These are phyloP conservation scores for Macheiramphus alcinus DNA, from an alignment of 2,113 vertebrate species.

Conservation along the genomic window DNA sequence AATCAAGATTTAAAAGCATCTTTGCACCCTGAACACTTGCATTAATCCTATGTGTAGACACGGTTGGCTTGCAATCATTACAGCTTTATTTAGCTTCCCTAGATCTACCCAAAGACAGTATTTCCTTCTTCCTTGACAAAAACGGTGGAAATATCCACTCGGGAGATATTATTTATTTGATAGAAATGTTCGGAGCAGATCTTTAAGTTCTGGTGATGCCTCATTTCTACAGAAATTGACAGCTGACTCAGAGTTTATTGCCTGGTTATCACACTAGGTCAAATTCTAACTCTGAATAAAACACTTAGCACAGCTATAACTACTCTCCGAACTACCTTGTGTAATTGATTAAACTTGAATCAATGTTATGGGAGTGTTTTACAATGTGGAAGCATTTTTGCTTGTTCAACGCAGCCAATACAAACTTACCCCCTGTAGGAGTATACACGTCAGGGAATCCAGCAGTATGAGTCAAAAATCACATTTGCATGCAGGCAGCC, in stretches of 20 bases:
- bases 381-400: neutral
- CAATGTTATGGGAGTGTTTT: neutral
- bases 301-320: neutral
- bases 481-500: neutral
- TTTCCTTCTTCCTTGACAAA: neutral
- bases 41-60: neutral
- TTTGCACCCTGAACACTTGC: neutral
- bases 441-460: neutral
- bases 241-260: constrained; percentile 8
- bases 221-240: neutral
- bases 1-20: neutral
- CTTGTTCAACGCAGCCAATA: neutral
- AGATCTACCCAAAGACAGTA: neutral
- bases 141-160: neutral
- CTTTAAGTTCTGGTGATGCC: neutral
- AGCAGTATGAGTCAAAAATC: neutral
- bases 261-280: neutral
- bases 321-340: neutral
- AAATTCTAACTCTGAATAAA: neutral
- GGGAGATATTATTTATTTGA: neutral
- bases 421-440: neutral
- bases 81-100: neutral
- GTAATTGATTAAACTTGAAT: neutral
- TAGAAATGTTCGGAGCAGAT: neutral
- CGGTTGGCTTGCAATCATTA: neutral